These are phyloP conservation scores for Lithobates sylvaticus DNA, from an alignment of 2,797 vertebrate species.

Conservation along the genomic window DNA sequence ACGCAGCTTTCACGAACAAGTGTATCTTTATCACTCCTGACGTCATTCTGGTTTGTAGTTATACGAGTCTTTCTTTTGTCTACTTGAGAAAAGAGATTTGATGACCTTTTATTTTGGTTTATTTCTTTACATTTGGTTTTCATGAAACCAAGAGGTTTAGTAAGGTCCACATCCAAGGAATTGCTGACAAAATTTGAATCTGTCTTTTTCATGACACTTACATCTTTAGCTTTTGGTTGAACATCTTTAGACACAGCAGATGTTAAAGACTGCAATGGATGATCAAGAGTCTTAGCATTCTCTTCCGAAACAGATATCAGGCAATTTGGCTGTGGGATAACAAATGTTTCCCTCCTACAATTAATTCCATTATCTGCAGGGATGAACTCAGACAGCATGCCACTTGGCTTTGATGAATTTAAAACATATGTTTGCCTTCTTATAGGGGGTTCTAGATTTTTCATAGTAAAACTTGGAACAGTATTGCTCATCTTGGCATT, in stretches of 20 bases:
- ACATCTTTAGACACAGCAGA: background rate
- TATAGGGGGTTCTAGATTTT: background rate
- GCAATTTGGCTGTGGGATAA: conserved; percentile 20
- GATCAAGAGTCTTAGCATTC: background rate
- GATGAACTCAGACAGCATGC: background rate
- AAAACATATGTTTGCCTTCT: conserved; percentile 39
- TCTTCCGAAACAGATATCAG: background rate
- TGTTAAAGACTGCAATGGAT: background rate
- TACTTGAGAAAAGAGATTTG: background rate
- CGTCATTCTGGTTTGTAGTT: background rate
- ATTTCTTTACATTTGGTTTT: background rate
- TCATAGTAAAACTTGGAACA: background rate
- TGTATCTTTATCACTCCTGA: background rate
- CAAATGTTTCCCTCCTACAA: conserved; percentile 38
- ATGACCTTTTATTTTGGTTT: background rate
- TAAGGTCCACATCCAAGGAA: background rate
- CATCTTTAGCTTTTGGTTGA: background rate
- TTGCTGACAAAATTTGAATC: background rate
- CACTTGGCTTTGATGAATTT: background rate
- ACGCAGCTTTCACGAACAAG: conserved; percentile 42
- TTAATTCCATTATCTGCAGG: background rate
- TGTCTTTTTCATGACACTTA: background rate
- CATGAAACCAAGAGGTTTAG: background rate
- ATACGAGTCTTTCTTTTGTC: conserved; percentile 23
- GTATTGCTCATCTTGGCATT: background rate